Conservation (phyloP, 1,140 invertebrate species). For the Papilio helenus region DNA sequence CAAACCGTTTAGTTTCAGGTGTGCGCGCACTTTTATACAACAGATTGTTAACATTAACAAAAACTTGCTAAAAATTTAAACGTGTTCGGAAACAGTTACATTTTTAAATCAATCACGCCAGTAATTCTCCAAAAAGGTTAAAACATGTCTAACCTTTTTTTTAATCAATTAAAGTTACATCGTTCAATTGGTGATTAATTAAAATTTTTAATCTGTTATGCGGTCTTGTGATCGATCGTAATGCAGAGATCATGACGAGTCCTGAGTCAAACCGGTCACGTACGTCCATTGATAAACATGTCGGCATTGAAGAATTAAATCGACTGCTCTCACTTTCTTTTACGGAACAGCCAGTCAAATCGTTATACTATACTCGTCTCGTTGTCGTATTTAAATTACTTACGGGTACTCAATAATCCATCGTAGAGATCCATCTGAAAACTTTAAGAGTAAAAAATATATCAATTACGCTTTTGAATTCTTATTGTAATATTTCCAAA, state of each 20-base stretch:
- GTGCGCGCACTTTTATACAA: too few relatives aligned
- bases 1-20: too few relatives aligned
- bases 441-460: too few relatives aligned
- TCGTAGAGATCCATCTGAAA: too few relatives aligned
- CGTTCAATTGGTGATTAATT: background rate
- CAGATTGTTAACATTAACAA: too few relatives aligned
- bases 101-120: background rate
- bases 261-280: conserved; percentile 49
- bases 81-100: background rate
- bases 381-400: too few relatives aligned
- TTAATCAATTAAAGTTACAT: background rate
- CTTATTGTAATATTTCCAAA: too few relatives aligned
- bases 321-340: conserved; percentile 32
- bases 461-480: too few relatives aligned
- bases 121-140: background rate
- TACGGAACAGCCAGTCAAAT: background rate
- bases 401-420: background rate
- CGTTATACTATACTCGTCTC: background rate
- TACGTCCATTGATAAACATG: conserved; percentile 43
- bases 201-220: background rate
- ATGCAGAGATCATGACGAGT: conserved; percentile 47
- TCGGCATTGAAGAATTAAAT: conserved; percentile 48
- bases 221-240: conserved; percentile 30
- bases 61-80: background rate
- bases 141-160: background rate